Evolutionary conservation across 2,113 vertebrate species (phyloP).

Genomic region (Nycticryphes semicollaris): DNA sequence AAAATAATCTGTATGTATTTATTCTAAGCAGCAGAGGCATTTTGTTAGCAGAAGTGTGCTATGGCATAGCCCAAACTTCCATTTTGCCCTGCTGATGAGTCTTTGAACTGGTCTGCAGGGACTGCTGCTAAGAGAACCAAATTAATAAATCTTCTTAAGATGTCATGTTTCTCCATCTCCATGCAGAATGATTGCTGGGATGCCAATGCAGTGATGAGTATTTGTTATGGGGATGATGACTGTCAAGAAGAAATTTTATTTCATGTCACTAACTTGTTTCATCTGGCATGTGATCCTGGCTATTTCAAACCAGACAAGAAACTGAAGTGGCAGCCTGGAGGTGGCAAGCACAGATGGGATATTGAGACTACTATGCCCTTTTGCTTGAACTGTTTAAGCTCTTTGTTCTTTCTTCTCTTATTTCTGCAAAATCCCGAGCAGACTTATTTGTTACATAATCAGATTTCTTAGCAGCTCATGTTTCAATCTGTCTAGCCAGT

Average conservation of each 20-base stretch:
- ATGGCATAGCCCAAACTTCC: background rate
- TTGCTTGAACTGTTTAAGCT: background rate
- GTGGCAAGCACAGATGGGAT: background rate
- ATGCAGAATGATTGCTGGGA: background rate
- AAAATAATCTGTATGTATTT: background rate
- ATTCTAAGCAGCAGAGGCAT: background rate
- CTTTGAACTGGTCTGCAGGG: background rate
- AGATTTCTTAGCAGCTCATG: background rate
- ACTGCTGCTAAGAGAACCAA: background rate
- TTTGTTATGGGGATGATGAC: background rate
- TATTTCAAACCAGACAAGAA: background rate
- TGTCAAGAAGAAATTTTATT: background rate
- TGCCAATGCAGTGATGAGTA: background rate
- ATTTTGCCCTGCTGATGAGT: background rate
- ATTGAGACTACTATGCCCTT: background rate
- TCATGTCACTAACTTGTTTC: background rate
- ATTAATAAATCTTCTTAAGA: background rate
- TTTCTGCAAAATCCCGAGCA: background rate
- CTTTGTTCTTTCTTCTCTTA: background rate
- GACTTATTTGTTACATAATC: background rate
- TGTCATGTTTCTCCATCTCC: background rate
- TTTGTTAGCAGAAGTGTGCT: background rate
- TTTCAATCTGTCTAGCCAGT: background rate
- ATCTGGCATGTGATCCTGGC: background rate
- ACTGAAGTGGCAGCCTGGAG: background rate